These are phyloP conservation scores for Paralichthys olivaceus DNA, from an alignment of 2,113 vertebrate genomes.

Conservation along the genomic window DNA sequence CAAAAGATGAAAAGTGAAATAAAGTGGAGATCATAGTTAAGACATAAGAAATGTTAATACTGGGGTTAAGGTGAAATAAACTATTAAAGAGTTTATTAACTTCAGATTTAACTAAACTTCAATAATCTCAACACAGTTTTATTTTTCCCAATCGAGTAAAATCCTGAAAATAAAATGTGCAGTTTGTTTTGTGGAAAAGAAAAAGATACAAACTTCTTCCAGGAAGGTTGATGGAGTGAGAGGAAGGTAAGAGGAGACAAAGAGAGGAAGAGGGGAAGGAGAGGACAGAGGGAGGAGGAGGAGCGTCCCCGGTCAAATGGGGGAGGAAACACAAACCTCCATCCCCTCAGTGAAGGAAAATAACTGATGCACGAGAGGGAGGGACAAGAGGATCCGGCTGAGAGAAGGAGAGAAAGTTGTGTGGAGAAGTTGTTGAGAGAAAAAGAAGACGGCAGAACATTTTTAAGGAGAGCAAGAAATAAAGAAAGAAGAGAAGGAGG, in stretches of 20 bases:
- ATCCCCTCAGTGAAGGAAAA: conserved; percentile 40
- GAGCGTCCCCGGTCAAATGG: conserved; percentile 40
- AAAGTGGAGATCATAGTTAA: no score
- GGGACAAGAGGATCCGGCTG: background rate
- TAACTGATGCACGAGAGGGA: conserved; percentile 47
- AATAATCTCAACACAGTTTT: no score
- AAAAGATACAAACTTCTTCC: background rate
- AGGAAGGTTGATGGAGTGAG: background rate
- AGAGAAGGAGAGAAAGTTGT: conserved; percentile 36
- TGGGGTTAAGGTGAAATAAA: no score
- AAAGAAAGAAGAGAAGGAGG: background rate
- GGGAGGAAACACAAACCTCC: conserved; percentile 65
- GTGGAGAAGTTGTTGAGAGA: conserved; percentile 14
- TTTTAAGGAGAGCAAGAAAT: background rate
- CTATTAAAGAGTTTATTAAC: no score
- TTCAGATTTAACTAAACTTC: no score
- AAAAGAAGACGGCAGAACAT: background rate
- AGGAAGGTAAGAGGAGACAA: conserved; percentile 65
- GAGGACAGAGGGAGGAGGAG: conserved; percentile 48
- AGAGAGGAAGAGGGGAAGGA: conserved; percentile 65
- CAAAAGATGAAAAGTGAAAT: no score
- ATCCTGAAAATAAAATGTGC: no score
- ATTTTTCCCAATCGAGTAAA: no score
- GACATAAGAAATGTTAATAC: no score
- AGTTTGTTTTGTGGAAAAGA: background rate